Evolutionary conservation across 1,140 invertebrate genomes (phyloP).

Genomic region (Odontomachus brunneus): DNA sequence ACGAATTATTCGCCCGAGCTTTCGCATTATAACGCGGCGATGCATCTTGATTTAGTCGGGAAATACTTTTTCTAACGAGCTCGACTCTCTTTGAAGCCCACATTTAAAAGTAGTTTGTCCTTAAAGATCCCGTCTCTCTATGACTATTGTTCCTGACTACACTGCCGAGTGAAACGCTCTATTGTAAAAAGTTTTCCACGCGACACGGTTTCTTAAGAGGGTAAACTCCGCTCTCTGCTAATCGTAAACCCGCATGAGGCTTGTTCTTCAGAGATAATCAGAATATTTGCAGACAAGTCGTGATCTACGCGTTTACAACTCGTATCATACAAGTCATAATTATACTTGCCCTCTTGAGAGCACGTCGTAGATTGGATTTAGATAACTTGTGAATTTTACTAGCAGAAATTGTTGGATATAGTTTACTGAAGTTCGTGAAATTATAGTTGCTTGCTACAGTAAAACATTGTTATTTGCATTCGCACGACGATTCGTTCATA

Average conservation of each 20-base stretch:
- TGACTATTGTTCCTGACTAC: constrained; percentile 64
- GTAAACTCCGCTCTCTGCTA: constrained; percentile 44
- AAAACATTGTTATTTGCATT: constrained; percentile 71
- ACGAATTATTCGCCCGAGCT: not conserved
- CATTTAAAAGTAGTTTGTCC: constrained; percentile 61
- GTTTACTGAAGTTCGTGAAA: constrained; percentile 66
- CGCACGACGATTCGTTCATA: constrained; percentile 56
- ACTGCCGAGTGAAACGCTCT: constrained; percentile 60
- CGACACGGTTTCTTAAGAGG: constrained; percentile 68
- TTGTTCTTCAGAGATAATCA: not conserved
- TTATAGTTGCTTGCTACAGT: constrained; percentile 81
- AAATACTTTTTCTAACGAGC: constrained; percentile 43
- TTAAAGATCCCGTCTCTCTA: constrained; percentile 64
- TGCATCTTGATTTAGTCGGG: not conserved
- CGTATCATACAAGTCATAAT: not conserved
- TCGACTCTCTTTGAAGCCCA: constrained; percentile 64
- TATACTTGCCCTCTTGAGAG: constrained; percentile 67
- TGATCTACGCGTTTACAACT: not conserved
- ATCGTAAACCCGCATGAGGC: constrained; percentile 2
- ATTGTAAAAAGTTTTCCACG: constrained; percentile 67
- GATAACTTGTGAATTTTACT: constrained; percentile 63
- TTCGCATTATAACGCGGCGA: not conserved
- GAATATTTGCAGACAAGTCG: not conserved
- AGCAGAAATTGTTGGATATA: constrained; percentile 66
- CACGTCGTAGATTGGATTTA: constrained; percentile 64